Base-by-base conservation (phyloP, 2,113 vertebrate genomes). In the Columba janthina region DNA sequence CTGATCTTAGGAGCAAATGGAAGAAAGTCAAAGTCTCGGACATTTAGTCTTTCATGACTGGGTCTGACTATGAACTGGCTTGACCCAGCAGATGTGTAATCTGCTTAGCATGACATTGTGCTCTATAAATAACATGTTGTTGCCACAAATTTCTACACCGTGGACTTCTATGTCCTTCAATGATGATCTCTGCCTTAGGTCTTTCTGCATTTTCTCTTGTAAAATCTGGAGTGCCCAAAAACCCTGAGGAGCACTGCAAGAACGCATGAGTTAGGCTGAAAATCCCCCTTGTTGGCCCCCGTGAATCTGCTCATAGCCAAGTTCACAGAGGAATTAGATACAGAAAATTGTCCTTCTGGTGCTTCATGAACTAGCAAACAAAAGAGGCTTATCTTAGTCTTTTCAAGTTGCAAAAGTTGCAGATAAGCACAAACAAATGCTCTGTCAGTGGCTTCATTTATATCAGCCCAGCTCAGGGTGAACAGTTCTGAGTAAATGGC, bases 111-210 rank as follows among this genome's bases (percentile, higher is more conserved):
- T 36, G 38, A 62, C 46, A 51, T 16, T 19, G 8, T 25, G 19
- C 25, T 9, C 66, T n/a, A 36, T 11, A 48, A 81, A 77, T 12
- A 5, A 4, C 0, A 1, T 10, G 5, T 8, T 16, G 4, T 9
- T 61, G 12, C 29, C 9, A 29, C 9, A 25, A 21, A 75, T 75
- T 36, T 56, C 48, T 60, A 18, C 32, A 36, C 26, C 34, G 10
- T 15, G 36, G 19, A 40, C 5, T 75, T 75, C 16, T 29, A 4
- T 25, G 17, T 26, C 31, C 17, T 58, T 71, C 48, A 81, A 8
- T 31, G 24, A 48, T 3, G 18, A 16, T 6, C 15, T 76, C 42
- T 67, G 26, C 10, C 26, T 48, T 57, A 71, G 19, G 24, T 6
- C 10, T 76, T 29, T 44, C 46, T 58, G 8, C 13, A 24, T 62